These are phyloP conservation scores for Microcebus ravelobensis DNA, from an alignment of 2,113 vertebrate species.

Conservation along the genomic window DNA sequence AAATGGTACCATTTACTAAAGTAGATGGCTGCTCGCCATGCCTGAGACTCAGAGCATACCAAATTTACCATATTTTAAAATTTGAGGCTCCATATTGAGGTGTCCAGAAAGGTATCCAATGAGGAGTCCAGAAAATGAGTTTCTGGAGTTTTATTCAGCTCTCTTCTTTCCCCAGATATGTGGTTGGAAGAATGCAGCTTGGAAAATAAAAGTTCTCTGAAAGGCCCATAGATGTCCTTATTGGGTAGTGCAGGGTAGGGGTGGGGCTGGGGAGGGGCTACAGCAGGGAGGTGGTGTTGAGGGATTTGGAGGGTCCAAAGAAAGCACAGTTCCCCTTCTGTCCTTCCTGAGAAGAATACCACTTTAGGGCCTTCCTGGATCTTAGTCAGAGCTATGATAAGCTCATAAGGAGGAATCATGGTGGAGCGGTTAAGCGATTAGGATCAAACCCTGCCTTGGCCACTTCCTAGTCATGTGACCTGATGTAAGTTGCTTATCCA, in stretches of 20 bases:
- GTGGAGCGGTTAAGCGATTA: too few species aligned
- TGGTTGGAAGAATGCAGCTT: not conserved
- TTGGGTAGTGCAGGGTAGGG: fast-evolving
- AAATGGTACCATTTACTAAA: not conserved
- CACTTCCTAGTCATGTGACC: not conserved
- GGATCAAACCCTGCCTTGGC: not conserved
- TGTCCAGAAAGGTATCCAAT: too few species aligned
- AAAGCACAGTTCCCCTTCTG: not conserved
- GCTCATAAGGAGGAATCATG: not conserved
- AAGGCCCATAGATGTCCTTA: not conserved
- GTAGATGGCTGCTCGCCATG: not conserved
- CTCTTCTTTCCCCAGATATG: not conserved
- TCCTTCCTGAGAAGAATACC: not conserved
- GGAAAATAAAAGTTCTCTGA: not conserved
- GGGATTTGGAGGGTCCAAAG: not conserved
- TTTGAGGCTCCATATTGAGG: not conserved
- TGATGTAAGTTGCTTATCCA: not conserved
- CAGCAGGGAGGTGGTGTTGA: too few species aligned
- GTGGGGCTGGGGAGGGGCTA: too few species aligned
- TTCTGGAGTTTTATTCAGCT: not conserved
- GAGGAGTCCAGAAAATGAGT: not conserved
- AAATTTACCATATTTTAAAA: not conserved
- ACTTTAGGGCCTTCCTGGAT: not conserved
- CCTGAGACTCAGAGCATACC: not conserved
- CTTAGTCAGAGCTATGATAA: not conserved